Base-by-base conservation (phyloP, 2,797 vertebrate genomes). In the Tympanoctomys barrerae region DNA sequence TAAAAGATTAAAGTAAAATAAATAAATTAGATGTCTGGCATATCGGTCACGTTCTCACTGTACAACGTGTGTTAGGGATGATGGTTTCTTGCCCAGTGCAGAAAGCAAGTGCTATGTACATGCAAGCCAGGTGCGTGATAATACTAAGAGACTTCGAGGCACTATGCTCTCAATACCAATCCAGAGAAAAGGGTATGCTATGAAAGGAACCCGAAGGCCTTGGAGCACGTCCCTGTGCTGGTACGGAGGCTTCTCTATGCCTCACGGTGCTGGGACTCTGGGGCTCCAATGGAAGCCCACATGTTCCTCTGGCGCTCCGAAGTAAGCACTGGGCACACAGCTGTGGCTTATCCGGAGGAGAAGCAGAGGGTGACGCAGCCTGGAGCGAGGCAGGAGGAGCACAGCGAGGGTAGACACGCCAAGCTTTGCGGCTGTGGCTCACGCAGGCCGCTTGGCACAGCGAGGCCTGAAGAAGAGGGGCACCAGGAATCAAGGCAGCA, bases 1-100 rank as follows among this genome's bases (percentile, higher is more conserved):
- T 57, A 57, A 57, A 57, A 54, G 52, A 54, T 54, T 13, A 54
- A 54, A 57, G 54, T 5, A 57, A 57, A 57, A 57, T 57, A 57
- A 66, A 81, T 90, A 96, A 96, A 94, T 95, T 70, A 91, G 94
- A 62, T 54, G 64, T 57, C 75, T 86, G 85, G 46, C 2, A 8
- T 6, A 82, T 88, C 90, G 92, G 90, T 83, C 59, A 84, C 91
- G 90, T 57, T 93, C 96, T 77, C 64, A 14, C 87, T 70, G n/a
- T 77, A 77, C 66, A 96, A 90, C 95, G 36, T 12, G 0, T 71
- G 52, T 90, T 94, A 71, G 91, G 96, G 91, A 90, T 52, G 68
- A 59, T 57, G 42, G 64, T 64, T 90, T 12, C 49, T 90, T 84
- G 90, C 78, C 81, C 70, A 80, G 70, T 33, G 78, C 88, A 87